These are phyloP conservation scores for Ctenopoma multispine DNA, from an alignment of 2,797 vertebrate genomes.

Conservation along the genomic window DNA sequence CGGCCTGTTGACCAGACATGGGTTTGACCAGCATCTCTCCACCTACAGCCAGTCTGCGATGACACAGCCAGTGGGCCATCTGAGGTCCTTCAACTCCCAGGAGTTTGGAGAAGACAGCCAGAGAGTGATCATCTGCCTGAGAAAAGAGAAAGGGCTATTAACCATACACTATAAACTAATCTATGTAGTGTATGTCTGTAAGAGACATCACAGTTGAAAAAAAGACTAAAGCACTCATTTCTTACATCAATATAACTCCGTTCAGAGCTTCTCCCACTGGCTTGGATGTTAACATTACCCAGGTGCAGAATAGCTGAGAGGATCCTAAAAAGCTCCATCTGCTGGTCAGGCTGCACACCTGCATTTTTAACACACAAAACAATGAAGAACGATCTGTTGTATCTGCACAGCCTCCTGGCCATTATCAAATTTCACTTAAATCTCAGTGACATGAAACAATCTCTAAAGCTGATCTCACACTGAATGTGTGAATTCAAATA, in stretches of 20 bases:
- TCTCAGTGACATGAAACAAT: not conserved
- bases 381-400: not conserved
- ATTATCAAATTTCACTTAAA: not conserved
- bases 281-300: conserved; percentile 81
- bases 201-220: not conserved
- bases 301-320: conserved; percentile 85
- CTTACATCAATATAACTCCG: conserved; percentile 82
- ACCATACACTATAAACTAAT: too few relatives aligned
- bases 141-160: not conserved
- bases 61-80: conserved; percentile 86
- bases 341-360: conserved; percentile 85
- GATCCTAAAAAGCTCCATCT: conserved; percentile 87
- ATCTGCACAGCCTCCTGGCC: not conserved
- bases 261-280: conserved; percentile 79
- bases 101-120: conserved; percentile 82
- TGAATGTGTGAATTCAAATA: not conserved
- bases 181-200: too few relatives aligned
- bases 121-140: conserved; percentile 78
- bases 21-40: conserved; percentile 85
- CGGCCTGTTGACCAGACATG: conserved; percentile 80
- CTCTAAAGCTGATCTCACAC: not conserved
- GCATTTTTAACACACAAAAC: conserved; percentile 26
- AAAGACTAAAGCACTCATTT: not conserved
- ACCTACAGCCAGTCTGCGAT: conserved; percentile 82
- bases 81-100: conserved; percentile 82